Evolutionary conservation across 2,113 vertebrate genomes (phyloP), one percentile per base, ranked within the genome.

Genomic region (Siniperca knerii): DNA sequence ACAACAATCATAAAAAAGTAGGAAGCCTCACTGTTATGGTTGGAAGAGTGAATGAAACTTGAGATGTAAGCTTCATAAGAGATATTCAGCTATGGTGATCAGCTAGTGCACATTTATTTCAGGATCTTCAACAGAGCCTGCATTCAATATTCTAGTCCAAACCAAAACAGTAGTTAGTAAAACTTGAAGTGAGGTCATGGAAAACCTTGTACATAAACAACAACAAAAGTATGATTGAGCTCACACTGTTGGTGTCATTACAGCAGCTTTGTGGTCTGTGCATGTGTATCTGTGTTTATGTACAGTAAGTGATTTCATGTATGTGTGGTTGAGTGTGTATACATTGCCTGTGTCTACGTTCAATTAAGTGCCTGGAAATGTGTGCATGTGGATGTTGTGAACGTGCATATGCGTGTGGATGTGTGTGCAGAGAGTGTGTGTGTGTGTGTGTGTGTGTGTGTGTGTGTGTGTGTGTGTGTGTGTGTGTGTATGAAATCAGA

Each of bases 401-500:
- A 2, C 61, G 33, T 62, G 62, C 7, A 6, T 65, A 40, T 8
- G 6, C 8, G 40, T 40, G 37, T 40, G 37, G 37, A 40, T 48
- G 68, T 65, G 15, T 52, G 74, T 71, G 71, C 71, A 18, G 46
- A 13, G 15, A 2, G 29, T 29, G 29, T 29, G 29, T 29, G 29
- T 29, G 29, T 29, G 29, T 29, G 25, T 25, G 61, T 73, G 40
- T 42, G 67, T 58, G 40, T 71, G 79, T 88, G 77, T 73, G 77
- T 46, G 29, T 29, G 29, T 29, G 29, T 29, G 29, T 29, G 29
- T 29, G 29, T 29, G 25, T 25, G 61, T 73, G 40, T 42, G 67
- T 58, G 40, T 71, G 79, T 88, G 77, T 73, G 77, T 46, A 29
- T 72, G 68, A 89, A 90, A 93, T 94, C 91, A 94, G 91, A 93